These are phyloP conservation scores for Ursus arctos DNA, from an alignment of 2,113 vertebrate genomes.

Conservation along the genomic window DNA sequence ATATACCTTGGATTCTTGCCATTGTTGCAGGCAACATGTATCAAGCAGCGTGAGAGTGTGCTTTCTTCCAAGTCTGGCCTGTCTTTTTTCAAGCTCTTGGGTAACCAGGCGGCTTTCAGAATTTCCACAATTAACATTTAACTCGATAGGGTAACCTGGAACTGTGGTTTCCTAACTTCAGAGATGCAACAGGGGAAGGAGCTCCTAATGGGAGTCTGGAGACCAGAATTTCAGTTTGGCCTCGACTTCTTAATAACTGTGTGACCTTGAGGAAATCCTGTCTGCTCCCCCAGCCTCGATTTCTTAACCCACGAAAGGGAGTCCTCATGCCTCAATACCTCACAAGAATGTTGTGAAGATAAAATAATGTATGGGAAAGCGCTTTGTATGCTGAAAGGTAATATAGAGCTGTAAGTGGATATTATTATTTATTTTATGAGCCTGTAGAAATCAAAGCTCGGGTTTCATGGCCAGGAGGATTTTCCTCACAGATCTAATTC, in stretches of 20 bases:
- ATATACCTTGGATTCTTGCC: conserved; percentile 2
- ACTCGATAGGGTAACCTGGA: background rate
- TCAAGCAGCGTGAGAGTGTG: background rate
- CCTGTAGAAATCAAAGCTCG: conserved; percentile 59
- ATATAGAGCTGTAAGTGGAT: conserved; percentile 48
- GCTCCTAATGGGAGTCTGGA: background rate
- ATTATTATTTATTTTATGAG: conserved; percentile 74
- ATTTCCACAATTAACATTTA: background rate
- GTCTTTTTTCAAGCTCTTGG: background rate
- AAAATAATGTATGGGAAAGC: conserved; percentile 1
- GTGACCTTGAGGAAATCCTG: conserved; percentile 64
- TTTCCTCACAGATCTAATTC: conserved; percentile 67
- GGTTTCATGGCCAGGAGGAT: conserved; percentile 67
- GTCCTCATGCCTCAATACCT: background rate
- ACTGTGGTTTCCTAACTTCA: background rate
- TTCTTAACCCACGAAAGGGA: conserved; percentile 24
- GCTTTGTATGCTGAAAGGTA: conserved; percentile 51
- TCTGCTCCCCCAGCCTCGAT: background rate
- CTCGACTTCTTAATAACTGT: background rate
- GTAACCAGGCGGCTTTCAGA: background rate
- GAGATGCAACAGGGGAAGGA: background rate
- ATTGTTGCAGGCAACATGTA: background rate
- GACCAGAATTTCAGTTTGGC: background rate
- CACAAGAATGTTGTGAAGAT: background rate
- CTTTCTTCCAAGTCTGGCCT: background rate